Conservation (phyloP, 2,113 vertebrate species). For the Calidris pugnax region DNA sequence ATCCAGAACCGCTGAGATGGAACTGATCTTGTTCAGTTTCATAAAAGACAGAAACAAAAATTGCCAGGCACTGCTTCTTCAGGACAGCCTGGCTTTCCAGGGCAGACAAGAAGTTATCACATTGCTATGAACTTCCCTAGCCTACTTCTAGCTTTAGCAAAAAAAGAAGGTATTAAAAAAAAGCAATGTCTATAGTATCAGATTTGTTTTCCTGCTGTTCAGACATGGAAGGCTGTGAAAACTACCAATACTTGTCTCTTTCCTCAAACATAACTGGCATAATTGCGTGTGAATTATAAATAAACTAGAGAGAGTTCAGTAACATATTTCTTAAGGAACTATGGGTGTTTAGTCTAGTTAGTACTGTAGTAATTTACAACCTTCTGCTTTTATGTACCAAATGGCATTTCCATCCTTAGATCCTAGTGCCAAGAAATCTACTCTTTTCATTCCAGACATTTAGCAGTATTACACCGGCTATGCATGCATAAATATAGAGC, state of each 20-base stretch:
- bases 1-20: not conserved
- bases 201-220: not conserved
- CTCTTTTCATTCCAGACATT: not conserved
- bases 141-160: not conserved
- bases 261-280: not conserved
- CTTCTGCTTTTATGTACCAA: slow-evolving; percentile 8
- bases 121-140: not conserved
- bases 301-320: not conserved
- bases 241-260: not conserved
- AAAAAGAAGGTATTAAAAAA: not conserved
- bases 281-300: not conserved
- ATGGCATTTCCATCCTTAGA: slow-evolving; percentile 12
- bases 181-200: not conserved
- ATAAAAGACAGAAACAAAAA: not conserved
- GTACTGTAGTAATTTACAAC: slow-evolving; percentile 7
- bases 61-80: not conserved
- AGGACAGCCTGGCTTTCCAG: not conserved
- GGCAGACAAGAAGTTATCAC: not conserved
- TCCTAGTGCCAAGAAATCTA: not conserved
- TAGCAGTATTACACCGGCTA: not conserved
- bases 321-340: not conserved
- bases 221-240: not conserved
- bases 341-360: not conserved
- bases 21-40: not conserved
- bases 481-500: not conserved